Percentiles rank a stretch among this genome's conserved stretches.
phyloP scores from a whole-genome alignment of 2,797 vertebrate genomes.

The Coilia nasus region DNA sequence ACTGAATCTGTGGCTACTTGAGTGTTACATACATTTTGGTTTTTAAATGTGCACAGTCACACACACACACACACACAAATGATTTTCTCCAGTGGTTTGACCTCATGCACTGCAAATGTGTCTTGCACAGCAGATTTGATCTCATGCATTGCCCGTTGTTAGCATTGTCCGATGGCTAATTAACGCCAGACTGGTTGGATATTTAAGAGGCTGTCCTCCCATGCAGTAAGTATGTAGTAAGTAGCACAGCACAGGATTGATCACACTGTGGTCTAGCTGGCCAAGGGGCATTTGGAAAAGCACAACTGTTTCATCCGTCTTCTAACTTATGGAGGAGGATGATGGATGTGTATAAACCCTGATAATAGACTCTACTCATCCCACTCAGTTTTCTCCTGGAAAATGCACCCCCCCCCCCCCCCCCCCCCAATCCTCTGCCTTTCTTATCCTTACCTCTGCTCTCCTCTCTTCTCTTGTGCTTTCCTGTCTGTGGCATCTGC shows the following conservation, averaged over 20 bases:
- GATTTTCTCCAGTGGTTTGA: neutral
- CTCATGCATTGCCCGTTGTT: too few relatives aligned
- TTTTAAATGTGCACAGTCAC: neutral
- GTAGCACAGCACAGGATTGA: neutral
- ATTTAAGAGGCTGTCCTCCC: neutral
- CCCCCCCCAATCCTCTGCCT: conserved; percentile 1
- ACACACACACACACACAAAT: neutral
- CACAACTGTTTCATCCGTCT: too few relatives aligned
- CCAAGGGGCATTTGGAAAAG: neutral
- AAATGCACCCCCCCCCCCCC: neutral
- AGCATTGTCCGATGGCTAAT: neutral
- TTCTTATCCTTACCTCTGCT: neutral
- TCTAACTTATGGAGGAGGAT: neutral
- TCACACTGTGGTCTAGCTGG: neutral
- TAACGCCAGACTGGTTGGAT: neutral
- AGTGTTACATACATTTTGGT: neutral
- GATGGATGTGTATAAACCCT: neutral
- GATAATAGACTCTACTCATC: neutral
- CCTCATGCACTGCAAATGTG: too few relatives aligned
- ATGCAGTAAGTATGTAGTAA: neutral
- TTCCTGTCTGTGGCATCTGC: conserved; percentile 49
- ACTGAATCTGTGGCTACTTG: neutral
- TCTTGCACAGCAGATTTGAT: neutral
- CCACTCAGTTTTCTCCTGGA: neutral
- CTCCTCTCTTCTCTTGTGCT: neutral